Percentiles rank a stretch among this genome's conserved stretches.
phyloP scores from a whole-genome alignment of 2,888 invertebrate genomes.

The Sminthurides aquaticus region DNA sequence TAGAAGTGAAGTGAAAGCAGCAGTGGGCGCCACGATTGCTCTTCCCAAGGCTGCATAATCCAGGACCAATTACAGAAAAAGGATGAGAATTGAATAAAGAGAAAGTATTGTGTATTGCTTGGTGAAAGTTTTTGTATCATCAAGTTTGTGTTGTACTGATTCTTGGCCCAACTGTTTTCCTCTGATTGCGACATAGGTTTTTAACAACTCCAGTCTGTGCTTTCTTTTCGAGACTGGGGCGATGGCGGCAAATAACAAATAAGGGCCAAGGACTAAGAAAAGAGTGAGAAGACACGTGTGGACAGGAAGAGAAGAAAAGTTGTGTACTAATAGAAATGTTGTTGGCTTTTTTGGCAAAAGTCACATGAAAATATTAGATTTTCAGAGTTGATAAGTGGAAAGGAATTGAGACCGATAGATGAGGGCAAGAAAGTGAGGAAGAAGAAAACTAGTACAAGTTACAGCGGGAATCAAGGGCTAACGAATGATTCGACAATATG shows the following conservation, averaged over 20 bases:
- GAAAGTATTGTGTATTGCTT: no score
- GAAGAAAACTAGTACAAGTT: background rate
- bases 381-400: constrained; percentile 43
- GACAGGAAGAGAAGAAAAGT: background rate
- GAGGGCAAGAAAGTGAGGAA: background rate
- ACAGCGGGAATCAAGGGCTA: background rate
- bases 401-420: constrained; percentile 41
- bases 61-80: no score
- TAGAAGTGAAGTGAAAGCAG: no score
- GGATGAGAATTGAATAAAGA: no score
- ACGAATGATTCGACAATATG: no score
- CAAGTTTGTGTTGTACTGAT: background rate
- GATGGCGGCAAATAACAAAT: no score
- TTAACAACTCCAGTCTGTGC: background rate
- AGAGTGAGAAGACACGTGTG: no score
- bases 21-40: no score
- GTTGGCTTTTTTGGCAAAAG: constrained; percentile 9
- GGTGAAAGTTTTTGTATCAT: background rate
- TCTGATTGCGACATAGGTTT: background rate
- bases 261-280: no score
- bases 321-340: constrained; percentile 1
- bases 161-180: background rate
- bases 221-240: no score
- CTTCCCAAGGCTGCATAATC: no score
- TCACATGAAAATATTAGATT: constrained; percentile 42